Evolutionary conservation across 2,888 invertebrate genomes (phyloP), one percentile per base, ranked within the genome.

Genomic region (Cephus rjabovi): DNA sequence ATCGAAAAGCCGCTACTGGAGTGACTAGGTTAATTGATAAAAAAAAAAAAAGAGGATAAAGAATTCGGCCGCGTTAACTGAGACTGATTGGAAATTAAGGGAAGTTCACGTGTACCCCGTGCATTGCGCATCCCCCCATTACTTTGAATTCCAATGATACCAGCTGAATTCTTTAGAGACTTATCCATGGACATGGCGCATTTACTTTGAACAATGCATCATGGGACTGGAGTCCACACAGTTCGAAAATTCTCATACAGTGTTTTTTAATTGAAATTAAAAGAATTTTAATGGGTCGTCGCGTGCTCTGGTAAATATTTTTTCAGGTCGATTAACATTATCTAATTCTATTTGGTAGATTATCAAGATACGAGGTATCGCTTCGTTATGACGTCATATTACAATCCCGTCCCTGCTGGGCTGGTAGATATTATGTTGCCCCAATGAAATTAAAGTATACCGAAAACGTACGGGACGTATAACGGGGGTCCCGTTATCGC

Each of bases 71-170:
- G 12, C 73, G 30, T 56, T 75, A 31, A 77, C 74, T 69, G 75
- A 75, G 74, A 35, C 34, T 31, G 75, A 77, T 77, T 34, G 73
- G 74, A 74, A 74, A 73, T 77, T 34, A 74, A 74, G 31, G 68
- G 31, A 77, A 77, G 30, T 15, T 73, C 68, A 56, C 23, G 56
- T 56, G 9, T 56, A 15, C 56, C 23, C 15, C 56, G 15, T 56
- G 23, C 9, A 56, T 23, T 56, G 56, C 56, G 56, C 56, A 56
- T 40, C 56, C 56, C 23, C 9, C 56, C 1, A 0, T 56, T 56
- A 23, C 56, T 23, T 56, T 23, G 56, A 56, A 56, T 56, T 56
- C 56, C 56, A 56, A 56, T 56, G 23, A 56, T 56, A 56, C 23
- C 56, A 56, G 56, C 56, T 56, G 56, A 56, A 56, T 56, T 56